A percentile compares a stretch with the other conserved stretches of the same genome.
Evolutionary conservation across 2,888 invertebrate species (phyloP).

Genomic region (Bursaphelenchus okinawaensis): DNA sequence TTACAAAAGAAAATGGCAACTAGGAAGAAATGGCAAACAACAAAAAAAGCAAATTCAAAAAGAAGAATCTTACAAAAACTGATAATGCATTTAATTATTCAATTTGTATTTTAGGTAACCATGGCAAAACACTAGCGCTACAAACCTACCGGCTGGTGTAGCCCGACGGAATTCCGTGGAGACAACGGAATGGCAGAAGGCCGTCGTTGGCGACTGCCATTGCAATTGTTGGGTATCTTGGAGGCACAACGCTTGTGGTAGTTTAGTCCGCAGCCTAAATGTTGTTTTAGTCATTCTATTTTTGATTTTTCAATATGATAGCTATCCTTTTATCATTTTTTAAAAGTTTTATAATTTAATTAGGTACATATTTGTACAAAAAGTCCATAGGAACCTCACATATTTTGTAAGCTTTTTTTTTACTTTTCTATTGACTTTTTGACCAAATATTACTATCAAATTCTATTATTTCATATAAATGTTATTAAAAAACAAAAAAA

Average conservation of each 20-base stretch:
- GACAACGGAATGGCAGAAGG: constrained; percentile 60
- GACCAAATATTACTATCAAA: too few relatives aligned
- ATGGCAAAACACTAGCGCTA: background rate
- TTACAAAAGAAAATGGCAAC: too few relatives aligned
- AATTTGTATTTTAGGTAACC: too few relatives aligned
- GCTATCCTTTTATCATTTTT: too few relatives aligned
- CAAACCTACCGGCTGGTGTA: constrained; percentile 23
- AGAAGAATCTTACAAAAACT: background rate
- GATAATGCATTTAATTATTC: background rate
- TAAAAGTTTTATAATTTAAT: background rate
- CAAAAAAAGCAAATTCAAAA: too few relatives aligned
- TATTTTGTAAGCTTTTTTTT: background rate
- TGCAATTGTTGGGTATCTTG: constrained; percentile 95
- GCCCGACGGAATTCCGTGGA: constrained; percentile 49
- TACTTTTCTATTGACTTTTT: background rate
- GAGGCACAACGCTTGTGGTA: constrained; percentile 91
- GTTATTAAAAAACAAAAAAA: too few relatives aligned
- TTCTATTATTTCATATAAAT: too few relatives aligned
- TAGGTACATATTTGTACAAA: too few relatives aligned
- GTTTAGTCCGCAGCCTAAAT: constrained; percentile 90
- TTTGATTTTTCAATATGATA: too few relatives aligned
- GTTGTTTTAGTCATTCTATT: too few relatives aligned
- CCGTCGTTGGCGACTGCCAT: constrained; percentile 62
- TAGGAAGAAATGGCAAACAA: too few relatives aligned
- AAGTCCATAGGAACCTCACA: too few relatives aligned